These are phyloP conservation scores for Trichechus manatus DNA, from an alignment of 2,113 vertebrate species.

Conservation along the genomic window DNA sequence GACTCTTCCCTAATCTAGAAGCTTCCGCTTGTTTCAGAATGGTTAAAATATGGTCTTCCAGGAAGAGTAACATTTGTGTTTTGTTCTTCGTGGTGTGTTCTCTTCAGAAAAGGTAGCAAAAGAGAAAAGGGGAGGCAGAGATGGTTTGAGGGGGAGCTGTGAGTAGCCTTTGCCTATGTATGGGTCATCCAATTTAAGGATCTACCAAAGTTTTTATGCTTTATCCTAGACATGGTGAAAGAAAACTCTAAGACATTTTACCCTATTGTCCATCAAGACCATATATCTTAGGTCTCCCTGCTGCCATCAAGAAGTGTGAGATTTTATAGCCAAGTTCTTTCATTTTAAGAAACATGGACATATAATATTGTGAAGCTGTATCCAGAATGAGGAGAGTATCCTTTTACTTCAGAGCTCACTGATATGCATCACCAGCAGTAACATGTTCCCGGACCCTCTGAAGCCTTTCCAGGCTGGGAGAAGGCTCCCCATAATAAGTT, in stretches of 20 bases:
- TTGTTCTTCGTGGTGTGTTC: not conserved
- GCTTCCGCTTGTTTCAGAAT: not conserved
- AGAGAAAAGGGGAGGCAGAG: not conserved
- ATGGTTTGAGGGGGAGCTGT: not conserved
- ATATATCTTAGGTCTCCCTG: not conserved
- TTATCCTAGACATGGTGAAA: not conserved
- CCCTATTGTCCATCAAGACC: not conserved
- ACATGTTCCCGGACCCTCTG: not conserved
- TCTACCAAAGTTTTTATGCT: not conserved
- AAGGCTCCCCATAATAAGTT: not conserved
- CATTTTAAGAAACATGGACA: conserved; percentile 41
- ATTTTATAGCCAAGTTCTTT: not conserved
- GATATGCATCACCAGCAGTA: not conserved
- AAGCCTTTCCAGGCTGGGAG: not conserved
- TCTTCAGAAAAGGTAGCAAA: conserved; percentile 27
- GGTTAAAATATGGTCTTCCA: conserved; percentile 41
- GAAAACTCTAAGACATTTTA: not conserved
- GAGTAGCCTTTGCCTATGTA: not conserved
- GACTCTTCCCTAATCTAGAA: conserved; percentile 41
- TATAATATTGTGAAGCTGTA: not conserved
- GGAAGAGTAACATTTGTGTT: conserved; percentile 20
- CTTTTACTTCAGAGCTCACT: conserved; percentile 4
- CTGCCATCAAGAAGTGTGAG: not conserved
- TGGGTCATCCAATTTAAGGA: not conserved
- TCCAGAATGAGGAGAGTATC: not conserved